phyloP scores from a whole-genome alignment of 2,113 vertebrate genomes.

The Callaeas wilsoni region DNA sequence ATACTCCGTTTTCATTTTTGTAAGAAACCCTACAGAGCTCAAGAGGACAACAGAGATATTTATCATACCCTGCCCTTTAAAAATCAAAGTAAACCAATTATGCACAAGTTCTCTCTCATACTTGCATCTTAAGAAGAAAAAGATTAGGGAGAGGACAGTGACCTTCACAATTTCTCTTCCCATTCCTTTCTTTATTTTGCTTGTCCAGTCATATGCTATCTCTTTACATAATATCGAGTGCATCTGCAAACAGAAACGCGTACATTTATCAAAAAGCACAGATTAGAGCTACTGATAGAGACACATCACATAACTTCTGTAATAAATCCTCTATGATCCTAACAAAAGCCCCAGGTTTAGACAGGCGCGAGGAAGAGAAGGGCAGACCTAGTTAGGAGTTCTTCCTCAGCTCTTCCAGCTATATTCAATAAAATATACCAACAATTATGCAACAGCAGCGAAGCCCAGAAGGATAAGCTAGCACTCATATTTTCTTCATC shows the following conservation, averaged over 20 bases:
- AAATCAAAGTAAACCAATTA: constrained; percentile 49
- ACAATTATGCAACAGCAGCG: background rate
- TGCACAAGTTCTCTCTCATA: background rate
- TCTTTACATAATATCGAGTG: background rate
- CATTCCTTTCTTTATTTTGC: background rate
- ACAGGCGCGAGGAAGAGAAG: background rate
- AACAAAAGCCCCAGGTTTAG: background rate
- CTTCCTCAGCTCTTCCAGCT: background rate
- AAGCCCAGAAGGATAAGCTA: background rate
- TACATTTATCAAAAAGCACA: background rate
- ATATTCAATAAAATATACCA: background rate
- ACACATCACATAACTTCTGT: background rate
- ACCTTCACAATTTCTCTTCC: background rate
- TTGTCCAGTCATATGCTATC: background rate
- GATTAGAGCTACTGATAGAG: background rate
- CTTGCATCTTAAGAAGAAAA: background rate
- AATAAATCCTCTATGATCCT: background rate
- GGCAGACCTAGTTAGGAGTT: background rate
- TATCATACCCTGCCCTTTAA: constrained; percentile 28
- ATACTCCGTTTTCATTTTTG: background rate
- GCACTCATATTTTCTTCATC: background rate
- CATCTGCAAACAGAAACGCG: background rate
- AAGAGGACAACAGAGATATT: background rate
- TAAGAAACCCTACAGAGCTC: background rate
- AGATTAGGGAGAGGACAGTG: background rate